Conservation (phyloP, 1,140 invertebrate species). For the Xylocopa sonorina region DNA sequence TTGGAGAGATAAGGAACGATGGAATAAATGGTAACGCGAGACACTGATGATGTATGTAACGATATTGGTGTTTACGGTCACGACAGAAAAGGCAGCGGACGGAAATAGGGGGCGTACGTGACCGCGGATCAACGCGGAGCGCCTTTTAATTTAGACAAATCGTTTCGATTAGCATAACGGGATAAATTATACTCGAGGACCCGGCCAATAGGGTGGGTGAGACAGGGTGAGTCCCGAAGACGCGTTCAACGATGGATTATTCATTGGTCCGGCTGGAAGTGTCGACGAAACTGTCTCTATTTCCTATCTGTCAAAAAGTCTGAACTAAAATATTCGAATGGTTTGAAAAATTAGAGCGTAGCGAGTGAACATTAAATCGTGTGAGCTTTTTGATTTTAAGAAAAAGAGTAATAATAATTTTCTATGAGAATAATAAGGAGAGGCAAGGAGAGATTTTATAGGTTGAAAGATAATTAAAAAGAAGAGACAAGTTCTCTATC, state of each 20-base stretch:
- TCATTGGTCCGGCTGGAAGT: constrained; percentile 51
- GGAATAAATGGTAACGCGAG: too few species aligned
- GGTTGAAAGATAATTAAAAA: too few species aligned
- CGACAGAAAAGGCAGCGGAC: not conserved
- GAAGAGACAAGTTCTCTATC: too few species aligned
- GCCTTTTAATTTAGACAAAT: constrained; percentile 84
- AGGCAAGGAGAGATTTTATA: too few species aligned
- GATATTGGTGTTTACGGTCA: constrained; percentile 35
- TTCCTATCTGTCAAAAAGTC: not conserved
- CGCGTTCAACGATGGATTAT: constrained; percentile 56
- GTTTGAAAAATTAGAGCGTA: not conserved
- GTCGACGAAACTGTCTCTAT: constrained; percentile 42
- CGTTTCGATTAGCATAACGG: constrained; percentile 82
- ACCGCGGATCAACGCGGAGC: constrained; percentile 65
- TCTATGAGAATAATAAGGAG: too few species aligned
- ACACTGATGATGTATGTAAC: not conserved
- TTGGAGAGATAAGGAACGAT: too few species aligned
- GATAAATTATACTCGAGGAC: constrained; percentile 79
- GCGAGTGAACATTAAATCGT: too few species aligned
- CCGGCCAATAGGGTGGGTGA: constrained; percentile 59
- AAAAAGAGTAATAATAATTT: too few species aligned
- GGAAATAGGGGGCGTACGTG: constrained; percentile 42
- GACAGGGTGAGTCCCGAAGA: constrained; percentile 24
- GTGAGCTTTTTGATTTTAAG: too few species aligned
- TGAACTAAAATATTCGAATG: not conserved